Percentiles rank a stretch among this genome's conserved stretches.
Conservation (phyloP, 92 coral and sea anemone genomes). For the Zoanthus gigantus region DNA sequence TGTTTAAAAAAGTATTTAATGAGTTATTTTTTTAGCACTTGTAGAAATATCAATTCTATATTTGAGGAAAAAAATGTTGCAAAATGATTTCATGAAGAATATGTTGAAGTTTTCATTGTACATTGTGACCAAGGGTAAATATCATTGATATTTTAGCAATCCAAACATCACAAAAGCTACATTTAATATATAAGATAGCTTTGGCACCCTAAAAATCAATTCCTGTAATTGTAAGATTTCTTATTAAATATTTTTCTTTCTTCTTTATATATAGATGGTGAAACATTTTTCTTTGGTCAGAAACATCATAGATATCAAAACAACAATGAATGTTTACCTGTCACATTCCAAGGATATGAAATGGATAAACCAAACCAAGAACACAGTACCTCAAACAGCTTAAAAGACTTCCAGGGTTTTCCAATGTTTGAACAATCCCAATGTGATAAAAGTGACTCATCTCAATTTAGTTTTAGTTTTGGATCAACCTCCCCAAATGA, state of each 20-base stretch:
- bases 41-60: too few species aligned
- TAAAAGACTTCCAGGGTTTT: slow-evolving; percentile 51
- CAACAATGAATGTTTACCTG: slow-evolving; percentile 6
- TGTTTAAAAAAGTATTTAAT: too few species aligned
- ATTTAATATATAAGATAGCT: too few species aligned
- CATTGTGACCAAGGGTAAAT: too few species aligned
- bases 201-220: too few species aligned
- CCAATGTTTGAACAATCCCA: slow-evolving; percentile 71
- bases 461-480: slow-evolving; percentile 76
- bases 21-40: too few species aligned
- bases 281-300: slow-evolving; percentile 33
- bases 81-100: too few species aligned
- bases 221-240: neutral
- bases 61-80: too few species aligned
- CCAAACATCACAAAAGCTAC: too few species aligned
- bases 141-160: too few species aligned
- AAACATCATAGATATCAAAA: slow-evolving; percentile 2
- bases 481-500: slow-evolving; percentile 56
- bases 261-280: slow-evolving; percentile 6
- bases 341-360: neutral
- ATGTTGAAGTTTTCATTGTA: too few species aligned
- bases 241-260: neutral
- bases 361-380: neutral
- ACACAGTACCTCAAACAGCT: neutral
- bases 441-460: slow-evolving; percentile 49